These are phyloP conservation scores for Linurgus olivaceus DNA, from an alignment of 2,797 vertebrate species.

Conservation along the genomic window DNA sequence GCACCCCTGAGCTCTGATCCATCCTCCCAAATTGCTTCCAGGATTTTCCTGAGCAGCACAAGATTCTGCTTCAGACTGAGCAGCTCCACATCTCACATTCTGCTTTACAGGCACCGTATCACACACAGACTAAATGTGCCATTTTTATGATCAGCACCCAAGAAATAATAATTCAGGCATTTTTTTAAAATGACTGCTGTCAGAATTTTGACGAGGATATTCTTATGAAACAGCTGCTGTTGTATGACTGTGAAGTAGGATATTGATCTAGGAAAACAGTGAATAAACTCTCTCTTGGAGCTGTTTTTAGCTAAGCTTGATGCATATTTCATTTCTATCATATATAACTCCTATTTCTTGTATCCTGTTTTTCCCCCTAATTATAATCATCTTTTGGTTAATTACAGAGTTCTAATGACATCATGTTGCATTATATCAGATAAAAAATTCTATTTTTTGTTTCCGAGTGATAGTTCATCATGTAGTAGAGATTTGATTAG, in stretches of 20 bases:
- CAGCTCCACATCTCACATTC: background rate
- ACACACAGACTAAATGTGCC: background rate
- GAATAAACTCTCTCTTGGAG: background rate
- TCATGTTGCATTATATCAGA: background rate
- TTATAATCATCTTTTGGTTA: background rate
- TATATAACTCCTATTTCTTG: background rate
- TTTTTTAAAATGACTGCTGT: constrained; percentile 29
- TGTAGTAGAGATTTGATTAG: background rate
- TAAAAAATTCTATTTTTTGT: background rate
- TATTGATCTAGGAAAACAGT: constrained; percentile 16
- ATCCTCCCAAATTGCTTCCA: background rate
- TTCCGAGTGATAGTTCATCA: background rate
- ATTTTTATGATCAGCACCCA: constrained; percentile 3
- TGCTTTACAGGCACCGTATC: background rate
- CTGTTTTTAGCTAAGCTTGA: background rate
- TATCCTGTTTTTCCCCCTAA: background rate
- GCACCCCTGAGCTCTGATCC: background rate
- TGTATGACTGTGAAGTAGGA: background rate
- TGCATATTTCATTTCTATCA: background rate
- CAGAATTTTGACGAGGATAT: constrained; percentile 21
- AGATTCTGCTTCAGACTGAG: background rate
- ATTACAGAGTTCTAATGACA: background rate
- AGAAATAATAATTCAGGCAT: constrained; percentile 23
- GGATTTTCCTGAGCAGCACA: background rate
- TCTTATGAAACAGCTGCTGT: constrained; percentile 5